Evolutionary conservation across 2,888 invertebrate species (phyloP).

Genomic region (Chironomus riparius): DNA sequence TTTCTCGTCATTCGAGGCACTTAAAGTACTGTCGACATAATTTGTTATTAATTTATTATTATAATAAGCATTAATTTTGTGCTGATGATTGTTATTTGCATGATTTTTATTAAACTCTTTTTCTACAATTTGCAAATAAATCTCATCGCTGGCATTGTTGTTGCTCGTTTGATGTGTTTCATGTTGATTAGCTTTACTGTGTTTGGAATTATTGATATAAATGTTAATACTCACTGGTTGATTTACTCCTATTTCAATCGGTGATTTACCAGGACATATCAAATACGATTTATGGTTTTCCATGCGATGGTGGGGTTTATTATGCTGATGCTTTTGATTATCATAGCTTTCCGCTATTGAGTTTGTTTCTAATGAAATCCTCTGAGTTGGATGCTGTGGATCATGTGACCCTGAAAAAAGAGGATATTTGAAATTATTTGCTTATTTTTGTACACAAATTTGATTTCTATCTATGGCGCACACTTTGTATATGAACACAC

Average conservation of each 20-base stretch:
- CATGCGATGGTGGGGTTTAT: slow-evolving; percentile 25
- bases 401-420: neutral
- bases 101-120: neutral
- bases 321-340: neutral
- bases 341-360: neutral
- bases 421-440: neutral
- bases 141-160: neutral
- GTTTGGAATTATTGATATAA: slow-evolving; percentile 16
- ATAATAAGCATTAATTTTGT: slow-evolving; percentile 13
- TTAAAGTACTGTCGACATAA: neutral
- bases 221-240: slow-evolving; percentile 36
- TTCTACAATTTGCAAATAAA: slow-evolving; percentile 4
- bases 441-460: neutral
- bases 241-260: slow-evolving; percentile 37
- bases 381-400: neutral
- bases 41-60: neutral
- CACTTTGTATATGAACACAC: too few relatives aligned
- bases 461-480: too few relatives aligned
- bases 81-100: slow-evolving; percentile 12
- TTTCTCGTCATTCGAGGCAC: neutral
- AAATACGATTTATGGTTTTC: slow-evolving; percentile 38
- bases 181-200: neutral
- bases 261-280: slow-evolving; percentile 37
- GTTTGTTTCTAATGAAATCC: slow-evolving; percentile 15
- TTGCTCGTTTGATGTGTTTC: neutral